Percentiles rank a stretch among this genome's conserved stretches.
Evolutionary conservation across 2,113 vertebrate species (phyloP).

Genomic region (cattle (Bos taurus)): ARS-UCD2.0 NC_037357.1:7862501-7863000

Average conservation of each 20-base stretch:
- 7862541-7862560: background rate
- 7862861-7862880: background rate
- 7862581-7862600: slow-evolving; percentile 43
- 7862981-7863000: background rate
- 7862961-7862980: background rate
- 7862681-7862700: slow-evolving; percentile 53
- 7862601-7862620: slow-evolving; percentile 41
- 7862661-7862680: slow-evolving; percentile 27
- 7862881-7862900: background rate
- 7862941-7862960: background rate
- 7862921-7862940: background rate
- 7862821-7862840: background rate
- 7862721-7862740: slow-evolving; percentile 28
- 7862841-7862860: background rate
- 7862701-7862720: slow-evolving; percentile 55
- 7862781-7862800: slow-evolving; percentile 26
- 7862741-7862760: slow-evolving; percentile 47
- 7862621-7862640: slow-evolving; percentile 46
- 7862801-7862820: background rate
- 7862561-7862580: background rate
- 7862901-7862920: background rate
- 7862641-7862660: slow-evolving; percentile 52
- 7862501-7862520: background rate
- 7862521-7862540: slow-evolving; percentile 17
- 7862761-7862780: background rate